Conservation (phyloP, 2,113 vertebrate species). For the Pyrgilauda ruficollis region DNA sequence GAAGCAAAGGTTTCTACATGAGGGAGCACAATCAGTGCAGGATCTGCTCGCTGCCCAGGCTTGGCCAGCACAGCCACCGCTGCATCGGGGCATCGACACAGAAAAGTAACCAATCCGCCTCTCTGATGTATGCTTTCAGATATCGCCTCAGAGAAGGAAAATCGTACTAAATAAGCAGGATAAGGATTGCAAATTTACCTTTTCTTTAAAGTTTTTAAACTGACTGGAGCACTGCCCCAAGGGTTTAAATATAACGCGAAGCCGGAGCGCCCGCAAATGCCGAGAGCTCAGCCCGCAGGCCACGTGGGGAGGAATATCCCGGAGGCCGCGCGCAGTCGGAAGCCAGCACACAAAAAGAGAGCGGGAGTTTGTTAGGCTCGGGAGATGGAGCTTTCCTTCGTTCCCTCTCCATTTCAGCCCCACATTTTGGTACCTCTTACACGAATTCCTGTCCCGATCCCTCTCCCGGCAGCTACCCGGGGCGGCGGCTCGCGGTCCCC, state of each 20-base stretch:
- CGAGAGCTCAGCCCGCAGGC: too few relatives aligned
- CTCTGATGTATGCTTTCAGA: not conserved
- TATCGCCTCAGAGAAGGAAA: not conserved
- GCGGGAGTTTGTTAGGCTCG: too few relatives aligned
- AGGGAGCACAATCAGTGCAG: not conserved
- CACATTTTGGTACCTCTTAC: not conserved
- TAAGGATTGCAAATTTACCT: not conserved
- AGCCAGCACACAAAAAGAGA: too few relatives aligned
- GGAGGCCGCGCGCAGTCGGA: not conserved
- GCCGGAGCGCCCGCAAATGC: accelerated
- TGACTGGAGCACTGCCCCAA: accelerated
- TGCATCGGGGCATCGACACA: not conserved
- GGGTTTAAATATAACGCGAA: accelerated
- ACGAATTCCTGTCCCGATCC: accelerated
- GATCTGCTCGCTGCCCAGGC: not conserved
- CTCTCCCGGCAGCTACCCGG: accelerated
- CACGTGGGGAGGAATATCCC: accelerated
- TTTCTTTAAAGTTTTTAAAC: not conserved
- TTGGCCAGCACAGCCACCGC: not conserved
- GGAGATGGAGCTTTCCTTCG: accelerated
- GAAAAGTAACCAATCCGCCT: accelerated
- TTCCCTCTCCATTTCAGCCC: accelerated
- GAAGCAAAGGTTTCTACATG: not conserved
- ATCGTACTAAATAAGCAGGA: not conserved
- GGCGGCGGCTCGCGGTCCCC: too few relatives aligned